phyloP scores from a whole-genome alignment of 2,797 vertebrate genomes.

The Austrolebias charrua region DNA sequence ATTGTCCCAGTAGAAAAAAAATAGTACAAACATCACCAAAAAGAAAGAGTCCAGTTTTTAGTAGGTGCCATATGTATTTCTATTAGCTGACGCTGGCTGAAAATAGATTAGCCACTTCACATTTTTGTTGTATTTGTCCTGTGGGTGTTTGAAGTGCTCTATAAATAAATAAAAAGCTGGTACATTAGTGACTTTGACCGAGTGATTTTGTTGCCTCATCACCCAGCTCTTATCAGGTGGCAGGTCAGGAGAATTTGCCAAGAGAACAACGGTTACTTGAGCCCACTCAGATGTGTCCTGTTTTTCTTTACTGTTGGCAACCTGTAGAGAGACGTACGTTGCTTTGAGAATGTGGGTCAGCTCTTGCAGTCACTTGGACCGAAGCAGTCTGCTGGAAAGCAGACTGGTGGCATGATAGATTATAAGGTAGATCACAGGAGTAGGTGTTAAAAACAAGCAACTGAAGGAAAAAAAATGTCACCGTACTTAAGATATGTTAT shows the following conservation, averaged over 20 bases:
- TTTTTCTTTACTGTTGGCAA: constrained; percentile 46
- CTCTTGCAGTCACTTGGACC: constrained; percentile 49
- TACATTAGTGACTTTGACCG: constrained; percentile 2
- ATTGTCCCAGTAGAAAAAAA: neutral
- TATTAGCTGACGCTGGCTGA: constrained; percentile 3
- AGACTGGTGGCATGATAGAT: constrained; percentile 37
- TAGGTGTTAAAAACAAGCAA: neutral
- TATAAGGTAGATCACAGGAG: constrained; percentile 13
- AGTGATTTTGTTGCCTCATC: constrained; percentile 4
- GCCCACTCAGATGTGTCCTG: constrained; percentile 27
- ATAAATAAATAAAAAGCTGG: no score
- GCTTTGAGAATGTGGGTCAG: constrained; percentile 75
- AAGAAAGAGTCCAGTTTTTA: neutral
- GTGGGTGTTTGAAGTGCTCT: no score
- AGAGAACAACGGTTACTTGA: constrained; percentile 30
- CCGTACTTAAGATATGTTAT: constrained; percentile 24
- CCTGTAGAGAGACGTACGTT: constrained; percentile 56
- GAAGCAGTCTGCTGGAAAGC: constrained; percentile 58
- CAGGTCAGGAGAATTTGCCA: constrained; percentile 19
- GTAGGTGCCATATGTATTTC: constrained; percentile 8
- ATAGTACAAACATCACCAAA: neutral
- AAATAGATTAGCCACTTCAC: constrained; percentile 10
- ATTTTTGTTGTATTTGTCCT: constrained; percentile 19
- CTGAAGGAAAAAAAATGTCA: neutral
- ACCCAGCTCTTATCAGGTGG: constrained; percentile 9